These are phyloP conservation scores for Julus scandinavius DNA, from an alignment of 2,888 invertebrate genomes.

Conservation along the genomic window DNA sequence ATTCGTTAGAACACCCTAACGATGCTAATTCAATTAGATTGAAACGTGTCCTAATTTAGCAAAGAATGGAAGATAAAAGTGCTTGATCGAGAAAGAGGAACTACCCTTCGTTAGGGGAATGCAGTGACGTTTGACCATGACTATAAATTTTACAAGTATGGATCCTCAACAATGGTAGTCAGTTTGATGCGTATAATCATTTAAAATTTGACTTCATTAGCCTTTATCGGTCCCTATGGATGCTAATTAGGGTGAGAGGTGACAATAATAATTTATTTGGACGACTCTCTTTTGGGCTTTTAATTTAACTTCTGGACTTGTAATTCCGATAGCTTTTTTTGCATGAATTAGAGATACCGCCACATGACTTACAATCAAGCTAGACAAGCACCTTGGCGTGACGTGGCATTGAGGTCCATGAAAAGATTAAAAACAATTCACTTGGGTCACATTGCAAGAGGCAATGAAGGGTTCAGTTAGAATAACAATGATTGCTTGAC, in stretches of 20 bases:
- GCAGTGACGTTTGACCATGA: not conserved
- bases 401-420: not conserved
- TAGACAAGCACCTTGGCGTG: not conserved
- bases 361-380: not conserved
- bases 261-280: conserved; percentile 9
- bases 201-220: conserved; percentile 23
- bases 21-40: conserved; percentile 30
- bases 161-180: not conserved
- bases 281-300: not conserved
- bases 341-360: not conserved
- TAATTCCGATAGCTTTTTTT: not conserved
- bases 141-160: not conserved
- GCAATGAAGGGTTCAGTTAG: not conserved
- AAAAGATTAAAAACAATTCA: not conserved
- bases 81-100: not conserved
- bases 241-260: conserved; percentile 34
- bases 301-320: not conserved
- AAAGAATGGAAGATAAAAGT: not conserved
- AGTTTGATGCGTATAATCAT: not conserved
- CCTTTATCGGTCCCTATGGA: not conserved
- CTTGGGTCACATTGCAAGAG: not conserved
- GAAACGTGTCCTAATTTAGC: conserved; percentile 17
- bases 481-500: not conserved
- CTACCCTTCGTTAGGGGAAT: conserved; percentile 13
- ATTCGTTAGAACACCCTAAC: conserved; percentile 14